These are phyloP conservation scores for Nomada hirtipes DNA, from an alignment of 2,888 invertebrate species.

Conservation along the genomic window DNA sequence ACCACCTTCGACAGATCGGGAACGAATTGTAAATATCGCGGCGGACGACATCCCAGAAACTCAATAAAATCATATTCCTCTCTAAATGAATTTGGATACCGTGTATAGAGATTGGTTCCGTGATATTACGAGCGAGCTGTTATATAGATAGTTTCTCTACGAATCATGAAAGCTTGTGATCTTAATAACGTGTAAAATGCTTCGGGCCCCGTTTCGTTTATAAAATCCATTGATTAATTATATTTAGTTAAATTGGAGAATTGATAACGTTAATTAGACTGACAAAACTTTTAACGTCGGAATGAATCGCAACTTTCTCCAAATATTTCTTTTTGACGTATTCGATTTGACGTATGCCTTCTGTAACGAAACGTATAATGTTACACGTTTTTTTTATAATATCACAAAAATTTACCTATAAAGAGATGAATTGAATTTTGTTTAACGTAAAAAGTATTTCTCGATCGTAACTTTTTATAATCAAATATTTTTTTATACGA, in stretches of 20 bases:
- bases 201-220: constrained; percentile 9
- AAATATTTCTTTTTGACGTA: neutral
- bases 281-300: neutral
- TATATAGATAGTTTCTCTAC: constrained; percentile 21
- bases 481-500: neutral
- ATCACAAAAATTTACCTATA: neutral
- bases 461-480: neutral
- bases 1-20: constrained; percentile 73
- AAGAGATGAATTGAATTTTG: neutral
- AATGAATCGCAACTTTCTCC: neutral
- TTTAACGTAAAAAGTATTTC: constrained; percentile 14
- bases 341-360: constrained; percentile 12
- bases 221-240: neutral
- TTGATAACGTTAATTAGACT: neutral
- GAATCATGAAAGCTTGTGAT: constrained; percentile 49
- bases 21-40: constrained; percentile 78
- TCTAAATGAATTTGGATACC: constrained; percentile 10
- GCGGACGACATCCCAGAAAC: constrained; percentile 77
- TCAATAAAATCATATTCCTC: constrained; percentile 28
- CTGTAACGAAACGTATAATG: neutral
- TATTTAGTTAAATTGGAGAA: neutral
- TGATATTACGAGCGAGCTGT: constrained; percentile 19
- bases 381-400: constrained; percentile 1
- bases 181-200: constrained; percentile 32
- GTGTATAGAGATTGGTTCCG: neutral